phyloP scores from a whole-genome alignment of 2,113 vertebrate species.

The Oncorhynchus gorbuscha region DNA sequence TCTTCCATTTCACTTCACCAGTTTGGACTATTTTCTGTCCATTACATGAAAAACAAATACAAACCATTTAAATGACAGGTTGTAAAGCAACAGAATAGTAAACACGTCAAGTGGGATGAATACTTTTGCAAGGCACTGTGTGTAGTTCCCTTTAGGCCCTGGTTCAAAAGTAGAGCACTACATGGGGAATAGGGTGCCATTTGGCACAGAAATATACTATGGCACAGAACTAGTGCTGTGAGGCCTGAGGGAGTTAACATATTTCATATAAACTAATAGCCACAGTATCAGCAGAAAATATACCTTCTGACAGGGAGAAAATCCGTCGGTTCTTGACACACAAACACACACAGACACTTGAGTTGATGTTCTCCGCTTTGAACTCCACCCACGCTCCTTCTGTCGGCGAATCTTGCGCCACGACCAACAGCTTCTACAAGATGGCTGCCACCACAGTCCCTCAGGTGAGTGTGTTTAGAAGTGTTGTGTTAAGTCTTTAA shows the following conservation, averaged over 20 bases:
- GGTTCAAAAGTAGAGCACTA: no score
- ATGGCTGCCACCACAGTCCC: constrained; percentile 37
- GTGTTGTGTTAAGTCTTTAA: background rate
- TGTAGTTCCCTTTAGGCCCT: no score
- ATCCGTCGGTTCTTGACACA: background rate
- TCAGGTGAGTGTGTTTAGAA: constrained; percentile 10
- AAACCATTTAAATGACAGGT: no score
- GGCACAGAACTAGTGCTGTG: constrained; percentile 3
- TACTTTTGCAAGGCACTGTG: no score
- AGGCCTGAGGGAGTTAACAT: constrained; percentile 56
- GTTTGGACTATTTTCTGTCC: no score
- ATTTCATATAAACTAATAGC: constrained; percentile 50
- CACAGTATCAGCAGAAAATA: background rate
- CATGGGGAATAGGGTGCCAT: no score
- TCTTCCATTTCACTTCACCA: no score
- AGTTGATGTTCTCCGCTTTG: constrained; percentile 45
- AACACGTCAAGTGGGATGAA: no score
- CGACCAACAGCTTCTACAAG: background rate
- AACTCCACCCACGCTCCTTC: constrained; percentile 49
- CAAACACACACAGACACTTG: background rate
- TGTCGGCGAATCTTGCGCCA: constrained; percentile 40
- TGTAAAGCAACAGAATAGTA: no score
- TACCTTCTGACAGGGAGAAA: background rate
- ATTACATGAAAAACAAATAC: no score
- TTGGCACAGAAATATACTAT: constrained; percentile 39